Evolutionary conservation across 2,888 invertebrate species (phyloP).

Genomic region (Tanypteryx hageni): DNA sequence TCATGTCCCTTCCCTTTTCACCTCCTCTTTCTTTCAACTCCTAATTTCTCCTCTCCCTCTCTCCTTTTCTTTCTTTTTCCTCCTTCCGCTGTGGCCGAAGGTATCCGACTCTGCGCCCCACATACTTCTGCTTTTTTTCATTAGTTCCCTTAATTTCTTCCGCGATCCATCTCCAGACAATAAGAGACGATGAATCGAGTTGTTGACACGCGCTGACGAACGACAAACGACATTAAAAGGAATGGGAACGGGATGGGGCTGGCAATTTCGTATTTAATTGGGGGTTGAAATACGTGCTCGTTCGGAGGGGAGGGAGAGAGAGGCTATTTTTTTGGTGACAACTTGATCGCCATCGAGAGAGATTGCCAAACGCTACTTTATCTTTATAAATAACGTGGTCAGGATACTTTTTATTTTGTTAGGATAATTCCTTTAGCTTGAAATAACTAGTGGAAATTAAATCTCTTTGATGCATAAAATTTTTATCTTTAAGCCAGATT

Average conservation of each 20-base stretch:
- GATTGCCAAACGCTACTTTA: too few species aligned
- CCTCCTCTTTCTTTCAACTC: conserved; percentile 57
- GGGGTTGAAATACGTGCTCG: neutral
- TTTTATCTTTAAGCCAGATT: too few species aligned
- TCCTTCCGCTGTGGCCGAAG: conserved; percentile 1
- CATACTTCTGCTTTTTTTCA: neutral
- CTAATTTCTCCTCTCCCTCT: conserved; percentile 36
- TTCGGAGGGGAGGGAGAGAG: neutral
- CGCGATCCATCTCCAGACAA: conserved; percentile 50
- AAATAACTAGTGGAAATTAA: too few species aligned
- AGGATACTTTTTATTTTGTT: too few species aligned
- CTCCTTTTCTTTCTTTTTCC: neutral
- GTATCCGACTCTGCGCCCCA: neutral
- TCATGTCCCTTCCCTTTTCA: conserved; percentile 44
- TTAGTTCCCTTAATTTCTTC: conserved; percentile 2
- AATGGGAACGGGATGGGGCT: neutral
- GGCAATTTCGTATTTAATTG: neutral
- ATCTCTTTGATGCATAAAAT: too few species aligned
- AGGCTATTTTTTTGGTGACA: neutral
- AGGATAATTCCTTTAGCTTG: too few species aligned
- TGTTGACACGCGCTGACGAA: conserved; percentile 36
- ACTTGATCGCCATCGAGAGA: neutral
- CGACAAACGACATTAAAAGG: neutral
- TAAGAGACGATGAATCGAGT: conserved; percentile 54
- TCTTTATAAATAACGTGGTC: too few species aligned